Conservation (phyloP, 2,888 invertebrate genomes). For the Nephrocerus scutellatus region DNA sequence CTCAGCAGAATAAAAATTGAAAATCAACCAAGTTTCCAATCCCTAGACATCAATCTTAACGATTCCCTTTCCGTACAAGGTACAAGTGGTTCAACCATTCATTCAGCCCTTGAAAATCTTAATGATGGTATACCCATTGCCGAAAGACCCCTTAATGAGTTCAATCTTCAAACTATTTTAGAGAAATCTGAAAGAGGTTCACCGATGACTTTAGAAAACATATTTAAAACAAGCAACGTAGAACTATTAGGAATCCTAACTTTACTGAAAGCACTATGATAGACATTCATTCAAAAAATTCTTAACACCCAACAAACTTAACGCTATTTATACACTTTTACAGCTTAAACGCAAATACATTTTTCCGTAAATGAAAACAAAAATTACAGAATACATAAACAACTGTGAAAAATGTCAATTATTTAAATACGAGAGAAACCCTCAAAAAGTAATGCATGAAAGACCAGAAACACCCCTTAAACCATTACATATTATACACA, state of each 20-base stretch:
- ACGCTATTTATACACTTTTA: constrained; percentile 6
- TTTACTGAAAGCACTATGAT: constrained; percentile 9
- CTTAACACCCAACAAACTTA: constrained; percentile 13
- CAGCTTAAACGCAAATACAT: constrained; percentile 12
- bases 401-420: constrained; percentile 15
- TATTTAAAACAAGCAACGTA: constrained; percentile 17
- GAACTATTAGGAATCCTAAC: not conserved
- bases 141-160: constrained; percentile 19
- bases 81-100: constrained; percentile 6
- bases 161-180: constrained; percentile 13
- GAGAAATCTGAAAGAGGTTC: no score
- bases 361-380: constrained; percentile 14
- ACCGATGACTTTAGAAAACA: constrained; percentile 1
- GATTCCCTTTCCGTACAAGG: no score
- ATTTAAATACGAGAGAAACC: constrained; percentile 18
- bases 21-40: not conserved
- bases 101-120: constrained; percentile 9
- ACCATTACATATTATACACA: constrained; percentile 19
- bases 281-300: constrained; percentile 10
- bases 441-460: constrained; percentile 10
- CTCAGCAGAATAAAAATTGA: constrained; percentile 16
- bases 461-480: constrained; percentile 15
- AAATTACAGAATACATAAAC: constrained; percentile 9
- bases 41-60: not conserved
- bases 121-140: constrained; percentile 14